Base-by-base conservation (phyloP, 2,797 vertebrate genomes). In the Malacoctenus gilli region DNA sequence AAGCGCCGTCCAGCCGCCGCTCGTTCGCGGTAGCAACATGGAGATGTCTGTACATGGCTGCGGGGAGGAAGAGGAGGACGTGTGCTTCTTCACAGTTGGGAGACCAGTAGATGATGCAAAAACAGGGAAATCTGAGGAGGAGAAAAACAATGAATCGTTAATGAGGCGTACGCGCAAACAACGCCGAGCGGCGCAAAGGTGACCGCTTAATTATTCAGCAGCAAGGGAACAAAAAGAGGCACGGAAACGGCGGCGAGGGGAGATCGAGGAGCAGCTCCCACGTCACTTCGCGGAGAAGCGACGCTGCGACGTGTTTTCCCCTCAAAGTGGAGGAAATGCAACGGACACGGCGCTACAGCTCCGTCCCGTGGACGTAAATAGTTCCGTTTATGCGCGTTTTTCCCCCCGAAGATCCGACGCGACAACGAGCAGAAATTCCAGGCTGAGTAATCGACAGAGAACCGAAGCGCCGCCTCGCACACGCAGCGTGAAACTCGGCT, bases 51-150 rank as follows among this genome's bases (percentile, higher is more conserved):
- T 84, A 84, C 80, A 82, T 79, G 66, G 44, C 73, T 61, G 78
- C 60, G n/a, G n/a, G n/a, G n/a, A 15, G n/a, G 59, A 82, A 75
- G 68, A 82, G 62, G 67, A 77, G n/a, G n/a, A 75, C 60, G 79
- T 72, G 70, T 70, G 70, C 70, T 82, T 88, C 87, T 89, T 92
- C 90, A 90, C 90, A 91, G 89, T 86, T 77, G 79, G 77, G 82
- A 88, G 83, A 90, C 89, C 85, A 89, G 89, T 79, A 77, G 85
- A 89, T 84, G 80, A 87, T 78, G 85, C 66, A 75, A 86, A 75
- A 84, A 32, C 9, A 56, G 22, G 75, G 63, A 80, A 72, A 84
- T 87, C 92, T 93, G 83, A 59, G 44, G 36, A 50, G 23, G 39
- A 68, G 56, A 64, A 35, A 53, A 42, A 57, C 30, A 67, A 63